These are phyloP conservation scores for Drosophila subsilvestris DNA, from an alignment of 2,888 invertebrate species.

Conservation along the genomic window DNA sequence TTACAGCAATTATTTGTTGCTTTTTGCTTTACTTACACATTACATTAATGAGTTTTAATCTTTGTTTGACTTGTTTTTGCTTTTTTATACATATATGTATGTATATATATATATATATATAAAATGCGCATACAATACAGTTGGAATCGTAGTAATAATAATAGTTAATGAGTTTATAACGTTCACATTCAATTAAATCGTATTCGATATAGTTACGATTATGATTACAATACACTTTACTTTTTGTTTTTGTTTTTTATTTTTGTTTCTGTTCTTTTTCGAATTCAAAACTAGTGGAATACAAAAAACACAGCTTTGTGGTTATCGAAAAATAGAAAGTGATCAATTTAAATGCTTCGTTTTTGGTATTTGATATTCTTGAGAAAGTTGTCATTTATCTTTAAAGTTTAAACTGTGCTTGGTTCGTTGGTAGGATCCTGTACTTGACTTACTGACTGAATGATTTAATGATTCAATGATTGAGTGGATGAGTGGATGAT, in stretches of 20 bases:
- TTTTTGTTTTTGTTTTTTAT: conserved; percentile 36
- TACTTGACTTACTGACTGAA: conserved; percentile 34
- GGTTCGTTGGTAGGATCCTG: conserved; percentile 28
- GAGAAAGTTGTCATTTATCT: conserved; percentile 49
- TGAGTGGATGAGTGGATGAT: conserved; percentile 20
- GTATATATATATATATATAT: conserved; percentile 29
- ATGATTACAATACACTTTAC: conserved; percentile 40
- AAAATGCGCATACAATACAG: conserved; percentile 61
- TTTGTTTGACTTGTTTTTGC: conserved; percentile 26
- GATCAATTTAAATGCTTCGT: conserved; percentile 66
- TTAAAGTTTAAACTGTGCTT: conserved; percentile 27
- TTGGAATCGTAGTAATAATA: conserved; percentile 72
- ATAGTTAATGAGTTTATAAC: conserved; percentile 75
- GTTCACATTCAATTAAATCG: conserved; percentile 73
- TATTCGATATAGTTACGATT: conserved; percentile 58
- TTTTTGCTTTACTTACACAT: conserved; percentile 61
- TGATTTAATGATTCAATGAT: conserved; percentile 30
- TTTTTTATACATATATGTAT: conserved; percentile 20
- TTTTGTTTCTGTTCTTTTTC: conserved; percentile 30
- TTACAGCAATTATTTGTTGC: conserved; percentile 43
- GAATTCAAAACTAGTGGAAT: conserved; percentile 42
- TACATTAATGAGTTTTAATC: conserved; percentile 70
- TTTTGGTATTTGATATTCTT: conserved; percentile 43
- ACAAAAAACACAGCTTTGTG: conserved; percentile 44
- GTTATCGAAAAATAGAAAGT: conserved; percentile 37